These are phyloP conservation scores for Keiferia lycopersicella DNA, from an alignment of 2,888 invertebrate genomes.

Conservation along the genomic window DNA sequence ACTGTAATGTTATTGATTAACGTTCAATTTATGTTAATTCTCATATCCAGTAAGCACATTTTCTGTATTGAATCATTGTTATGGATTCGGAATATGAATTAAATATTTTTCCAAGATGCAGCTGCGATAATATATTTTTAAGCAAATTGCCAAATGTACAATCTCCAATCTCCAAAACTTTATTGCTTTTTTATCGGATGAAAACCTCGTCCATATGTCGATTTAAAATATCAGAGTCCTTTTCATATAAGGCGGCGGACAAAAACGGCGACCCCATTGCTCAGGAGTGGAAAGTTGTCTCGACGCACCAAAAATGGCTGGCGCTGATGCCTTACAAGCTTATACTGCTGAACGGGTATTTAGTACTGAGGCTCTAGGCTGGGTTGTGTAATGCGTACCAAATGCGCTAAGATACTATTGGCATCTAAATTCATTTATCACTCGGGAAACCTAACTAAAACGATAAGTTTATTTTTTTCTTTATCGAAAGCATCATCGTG, in stretches of 20 bases:
- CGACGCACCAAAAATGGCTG: conserved; percentile 54
- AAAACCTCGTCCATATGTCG: not conserved
- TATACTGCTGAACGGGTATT: conserved; percentile 33
- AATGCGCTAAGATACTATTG: conserved; percentile 9
- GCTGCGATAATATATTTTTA: not conserved
- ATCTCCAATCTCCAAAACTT: not conserved
- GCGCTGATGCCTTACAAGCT: conserved; percentile 42
- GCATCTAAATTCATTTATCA: not conserved
- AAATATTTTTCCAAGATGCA: too few species aligned
- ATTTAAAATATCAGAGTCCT: conserved; percentile 34
- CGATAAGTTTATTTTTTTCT: too few species aligned
- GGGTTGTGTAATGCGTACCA: conserved; percentile 18
- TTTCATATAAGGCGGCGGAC: conserved; percentile 42
- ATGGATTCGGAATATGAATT: too few species aligned
- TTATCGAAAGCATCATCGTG: too few species aligned
- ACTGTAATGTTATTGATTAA: too few species aligned
- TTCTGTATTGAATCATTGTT: too few species aligned
- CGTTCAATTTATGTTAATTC: conserved; percentile 1
- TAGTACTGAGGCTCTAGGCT: conserved; percentile 6
- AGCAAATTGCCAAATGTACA: too few species aligned
- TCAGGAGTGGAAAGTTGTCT: conserved; percentile 62
- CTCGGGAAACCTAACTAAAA: too few species aligned
- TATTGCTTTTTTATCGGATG: not conserved
- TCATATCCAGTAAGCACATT: not conserved
- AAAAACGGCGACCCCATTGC: conserved; percentile 51